Conservation (phyloP, 2,113 vertebrate species). For the Cyprinodon tularosa region DNA sequence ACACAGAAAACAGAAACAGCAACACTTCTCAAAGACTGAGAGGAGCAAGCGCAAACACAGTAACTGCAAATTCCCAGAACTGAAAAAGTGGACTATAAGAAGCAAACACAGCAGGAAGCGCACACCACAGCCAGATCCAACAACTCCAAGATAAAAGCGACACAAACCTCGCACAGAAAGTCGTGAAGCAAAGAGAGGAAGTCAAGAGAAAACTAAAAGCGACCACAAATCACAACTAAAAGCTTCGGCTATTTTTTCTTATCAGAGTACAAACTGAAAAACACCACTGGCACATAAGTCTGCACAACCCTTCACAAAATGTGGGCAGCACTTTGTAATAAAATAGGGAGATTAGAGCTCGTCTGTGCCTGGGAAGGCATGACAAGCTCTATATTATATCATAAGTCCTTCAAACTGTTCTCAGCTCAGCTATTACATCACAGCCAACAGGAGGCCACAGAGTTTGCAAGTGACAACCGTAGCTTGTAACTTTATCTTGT, state of each 20-base stretch:
- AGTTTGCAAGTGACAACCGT: not conserved
- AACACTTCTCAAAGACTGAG: conserved; percentile 25
- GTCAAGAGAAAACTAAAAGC: conserved; percentile 25
- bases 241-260: conserved; percentile 13
- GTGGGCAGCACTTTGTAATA: conserved; percentile 27
- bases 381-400: conserved; percentile 30
- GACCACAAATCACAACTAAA: conserved; percentile 38
- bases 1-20: conserved; percentile 2
- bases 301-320: conserved; percentile 36
- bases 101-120: conserved; percentile 40
- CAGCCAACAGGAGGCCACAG: conserved; percentile 1
- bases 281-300: conserved; percentile 31
- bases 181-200: conserved; percentile 23
- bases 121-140: conserved; percentile 40
- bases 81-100: conserved; percentile 28
- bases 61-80: conserved; percentile 48
- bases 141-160: conserved; percentile 18
- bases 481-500: conserved; percentile 57
- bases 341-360: conserved; percentile 36
- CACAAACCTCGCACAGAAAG: conserved; percentile 25
- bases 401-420: not conserved
- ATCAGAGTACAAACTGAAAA: conserved; percentile 33
- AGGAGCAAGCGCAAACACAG: conserved; percentile 46
- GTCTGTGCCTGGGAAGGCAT: not conserved
- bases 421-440: conserved; percentile 6